phyloP scores from a whole-genome alignment of 1,140 invertebrate genomes.

The Drosophila melanica region DNA sequence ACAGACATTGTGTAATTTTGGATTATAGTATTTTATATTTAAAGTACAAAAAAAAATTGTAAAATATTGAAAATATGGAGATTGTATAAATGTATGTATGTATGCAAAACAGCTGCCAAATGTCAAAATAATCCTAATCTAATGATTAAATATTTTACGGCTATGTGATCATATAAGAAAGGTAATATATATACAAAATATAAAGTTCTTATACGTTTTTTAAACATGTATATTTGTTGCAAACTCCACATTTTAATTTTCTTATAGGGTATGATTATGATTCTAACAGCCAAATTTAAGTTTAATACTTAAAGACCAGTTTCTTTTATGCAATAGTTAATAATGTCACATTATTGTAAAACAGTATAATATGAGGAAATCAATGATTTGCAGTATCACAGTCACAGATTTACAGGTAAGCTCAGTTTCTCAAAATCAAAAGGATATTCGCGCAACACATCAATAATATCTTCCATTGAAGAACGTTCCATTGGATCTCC shows the following conservation, averaged over 20 bases:
- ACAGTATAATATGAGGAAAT: no score
- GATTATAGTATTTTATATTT: not conserved
- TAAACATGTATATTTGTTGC: no score
- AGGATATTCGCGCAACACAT: not conserved
- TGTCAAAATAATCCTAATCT: not conserved
- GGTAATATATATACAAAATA: not conserved
- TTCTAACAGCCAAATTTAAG: no score
- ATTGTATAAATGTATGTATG: not conserved
- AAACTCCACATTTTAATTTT: no score
- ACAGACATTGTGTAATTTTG: not conserved
- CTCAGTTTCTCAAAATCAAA: slow-evolving; percentile 1
- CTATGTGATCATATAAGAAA: not conserved
- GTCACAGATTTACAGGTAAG: no score
- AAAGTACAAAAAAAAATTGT: not conserved
- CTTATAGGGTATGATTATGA: no score
- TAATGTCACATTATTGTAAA: no score
- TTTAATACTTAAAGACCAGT: no score
- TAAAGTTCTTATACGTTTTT: not conserved
- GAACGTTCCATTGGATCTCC: not conserved
- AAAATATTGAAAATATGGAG: not conserved
- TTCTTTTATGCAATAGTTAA: no score
- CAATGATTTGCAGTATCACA: not conserved
- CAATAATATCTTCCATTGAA: slow-evolving; percentile 14
- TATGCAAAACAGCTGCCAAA: not conserved
- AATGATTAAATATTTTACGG: not conserved